Evolutionary conservation across 1,140 invertebrate species (phyloP), one percentile per base, ranked within the genome.

Genomic region (Papilio xuthus): DNA sequence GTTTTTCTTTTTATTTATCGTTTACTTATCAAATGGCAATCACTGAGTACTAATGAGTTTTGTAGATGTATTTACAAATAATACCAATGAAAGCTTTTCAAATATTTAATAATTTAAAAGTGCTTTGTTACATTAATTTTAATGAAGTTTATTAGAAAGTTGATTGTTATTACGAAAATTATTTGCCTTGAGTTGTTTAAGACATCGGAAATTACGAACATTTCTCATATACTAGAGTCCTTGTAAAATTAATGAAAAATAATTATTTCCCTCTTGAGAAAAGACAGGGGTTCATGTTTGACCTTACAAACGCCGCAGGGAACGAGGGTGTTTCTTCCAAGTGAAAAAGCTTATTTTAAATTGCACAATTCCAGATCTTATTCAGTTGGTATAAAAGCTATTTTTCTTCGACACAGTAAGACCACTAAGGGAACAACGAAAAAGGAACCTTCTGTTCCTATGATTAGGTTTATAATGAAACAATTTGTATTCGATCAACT

Each of bases 391-490:
- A 80, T 87, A 84, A 83, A 78, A 84, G 78, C 74, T 80, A 87
- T 82, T 86, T 88, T 88, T 73, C 77, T 73, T 79, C 79, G 42
- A 76, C 79, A 60, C 32, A 23, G 69, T 26, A 67, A 44, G 72
- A 47, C 47, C 28, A 44, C 53, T 32, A 32, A 60, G 71, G 47
- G 79, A 71, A 78, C 81, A 82, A 79, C 56, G 80, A 84, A 87
- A 90, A 90, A 85, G 78, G 77, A 86, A 85, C 85, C 86, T 91
- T 89, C 79, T 79, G 83, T 82, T 67, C 78, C 78, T 79, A 85
- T 87, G 88, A 89, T 89, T 91, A 87, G 83, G 83, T 84, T 80
- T 79, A 86, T 83, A 87, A 86, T 87, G 84, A 87, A 88, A 87
- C 81, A 88, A 85, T 88, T 89, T 88, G 85, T 85, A 85, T 87